Evolutionary conservation across 2,888 invertebrate species (phyloP), one percentile per base, ranked within the genome.

Genomic region (Drepanosiphum platanoidis): DNA sequence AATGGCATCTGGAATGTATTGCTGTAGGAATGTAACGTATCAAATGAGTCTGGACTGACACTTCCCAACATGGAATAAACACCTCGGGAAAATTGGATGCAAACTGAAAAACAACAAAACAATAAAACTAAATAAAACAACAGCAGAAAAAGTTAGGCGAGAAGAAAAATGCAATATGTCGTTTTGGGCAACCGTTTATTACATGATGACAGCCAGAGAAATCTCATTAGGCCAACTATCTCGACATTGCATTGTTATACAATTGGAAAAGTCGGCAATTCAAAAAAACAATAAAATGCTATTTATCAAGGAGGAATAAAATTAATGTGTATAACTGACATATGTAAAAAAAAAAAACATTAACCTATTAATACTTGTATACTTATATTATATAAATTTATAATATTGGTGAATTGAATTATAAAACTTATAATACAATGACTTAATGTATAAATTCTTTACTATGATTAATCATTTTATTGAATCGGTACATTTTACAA

Each of bases 1-100:
- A 97, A 97, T 64, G 97, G 97, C 95, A 97, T 96, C 91, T 97
- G 96, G 90, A 97, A 97, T 79, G 97, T 96, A 90, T 97, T 97
- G 89, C 96, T 95, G 91, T 97, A 97, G 32, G 97, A 97, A 90
- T 97, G 96, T 80, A 97, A 92, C 8, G 96, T 97, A 91, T 97
- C 96, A 90, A 97, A 97, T n/a, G 96, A 96, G 89, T 96, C 96
- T 64, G 96, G 96, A 81, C 95, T 95, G 71, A 97, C 96, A 15
- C 96, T 96, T 11, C 96, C 96, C 88, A 97, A 90, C 95, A 97
- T 95, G 0, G 96, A 94, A 89, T 94, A 95, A 82, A 97, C 96
- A 68, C 97, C 97, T 87, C 96, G 92, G 72, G 94, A 94, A 90
- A 97, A 96, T 90, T 96, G 96, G 90, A 94, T 95, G 91, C 97